Conservation (phyloP, 2,797 vertebrate species). For the Urophycis tenuis region DNA sequence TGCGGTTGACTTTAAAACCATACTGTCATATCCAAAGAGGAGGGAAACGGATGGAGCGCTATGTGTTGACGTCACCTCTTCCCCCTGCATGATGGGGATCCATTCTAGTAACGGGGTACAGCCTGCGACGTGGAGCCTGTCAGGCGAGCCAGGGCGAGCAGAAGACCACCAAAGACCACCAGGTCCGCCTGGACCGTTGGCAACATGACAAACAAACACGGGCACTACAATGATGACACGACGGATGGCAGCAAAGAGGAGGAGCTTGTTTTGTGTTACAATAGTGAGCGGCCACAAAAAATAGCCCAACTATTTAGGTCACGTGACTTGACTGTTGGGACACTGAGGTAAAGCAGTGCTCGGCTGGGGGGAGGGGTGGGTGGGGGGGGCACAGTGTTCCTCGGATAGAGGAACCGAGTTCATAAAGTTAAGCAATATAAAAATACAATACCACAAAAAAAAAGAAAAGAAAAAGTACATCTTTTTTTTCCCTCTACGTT, state of each 20-base stretch:
- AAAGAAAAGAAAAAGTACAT: slow-evolving; percentile 44
- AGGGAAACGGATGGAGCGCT: background rate
- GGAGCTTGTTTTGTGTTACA: background rate
- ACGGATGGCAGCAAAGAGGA: background rate
- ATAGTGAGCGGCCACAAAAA: background rate
- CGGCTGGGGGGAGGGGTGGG: background rate
- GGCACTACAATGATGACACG: background rate
- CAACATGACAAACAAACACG: background rate
- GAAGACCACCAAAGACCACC: background rate
- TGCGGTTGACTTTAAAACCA: background rate
- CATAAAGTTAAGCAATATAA: slow-evolving; percentile 64
- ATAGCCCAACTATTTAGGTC: background rate
- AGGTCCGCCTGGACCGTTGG: background rate
- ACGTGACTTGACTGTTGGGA: background rate
- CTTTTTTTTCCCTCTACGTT: slow-evolving; percentile 19
- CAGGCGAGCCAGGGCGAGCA: background rate
- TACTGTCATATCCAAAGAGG: background rate
- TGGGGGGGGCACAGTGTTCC: background rate
- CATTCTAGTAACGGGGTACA: background rate
- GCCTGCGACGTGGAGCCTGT: background rate
- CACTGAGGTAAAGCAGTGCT: background rate
- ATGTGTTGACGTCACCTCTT: background rate
- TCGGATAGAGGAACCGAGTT: slow-evolving; percentile 14
- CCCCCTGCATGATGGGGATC: background rate
- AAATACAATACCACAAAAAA: slow-evolving; percentile 60